A percentile compares a stretch with the other conserved stretches of the same genome.
Conservation (phyloP, 2,113 vertebrate species). For the Vireo altiloquus region DNA sequence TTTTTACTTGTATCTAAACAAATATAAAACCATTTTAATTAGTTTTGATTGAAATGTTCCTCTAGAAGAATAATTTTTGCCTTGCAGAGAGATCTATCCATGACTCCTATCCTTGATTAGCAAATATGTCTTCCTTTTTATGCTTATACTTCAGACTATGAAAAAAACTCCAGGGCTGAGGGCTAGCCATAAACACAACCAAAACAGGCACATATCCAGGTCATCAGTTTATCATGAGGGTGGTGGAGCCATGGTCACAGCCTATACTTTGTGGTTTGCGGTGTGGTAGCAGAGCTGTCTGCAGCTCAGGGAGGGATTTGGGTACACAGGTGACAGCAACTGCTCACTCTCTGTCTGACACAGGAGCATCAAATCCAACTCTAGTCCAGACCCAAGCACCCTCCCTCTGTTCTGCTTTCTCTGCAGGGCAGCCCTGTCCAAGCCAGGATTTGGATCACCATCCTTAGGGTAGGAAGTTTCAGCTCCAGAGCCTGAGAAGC, state of each 20-base stretch:
- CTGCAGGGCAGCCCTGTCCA: not conserved
- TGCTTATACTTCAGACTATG: not conserved
- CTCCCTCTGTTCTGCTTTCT: not conserved
- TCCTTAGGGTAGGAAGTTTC: not conserved
- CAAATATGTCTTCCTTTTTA: not conserved
- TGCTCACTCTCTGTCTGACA: not conserved
- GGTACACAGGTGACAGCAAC: not conserved
- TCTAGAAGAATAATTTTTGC: not conserved
- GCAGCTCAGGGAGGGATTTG: not conserved
- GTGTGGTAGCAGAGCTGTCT: not conserved
- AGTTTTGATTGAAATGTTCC: not conserved
- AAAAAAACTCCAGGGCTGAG: not conserved
- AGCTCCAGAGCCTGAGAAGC: not conserved
- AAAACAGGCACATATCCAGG: not conserved
- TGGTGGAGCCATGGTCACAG: not conserved
- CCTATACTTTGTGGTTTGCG: not conserved
- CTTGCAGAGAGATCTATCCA: not conserved
- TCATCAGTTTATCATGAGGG: not conserved
- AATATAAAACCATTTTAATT: not conserved
- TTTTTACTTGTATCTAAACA: not conserved
- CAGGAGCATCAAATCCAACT: not conserved
- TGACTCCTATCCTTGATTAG: not conserved
- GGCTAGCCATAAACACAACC: not conserved
- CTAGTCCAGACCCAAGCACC: rapidly evolving
- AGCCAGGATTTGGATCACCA: not conserved